Conservation (phyloP, 2,797 vertebrate species). For the Tragopan temminckii region DNA sequence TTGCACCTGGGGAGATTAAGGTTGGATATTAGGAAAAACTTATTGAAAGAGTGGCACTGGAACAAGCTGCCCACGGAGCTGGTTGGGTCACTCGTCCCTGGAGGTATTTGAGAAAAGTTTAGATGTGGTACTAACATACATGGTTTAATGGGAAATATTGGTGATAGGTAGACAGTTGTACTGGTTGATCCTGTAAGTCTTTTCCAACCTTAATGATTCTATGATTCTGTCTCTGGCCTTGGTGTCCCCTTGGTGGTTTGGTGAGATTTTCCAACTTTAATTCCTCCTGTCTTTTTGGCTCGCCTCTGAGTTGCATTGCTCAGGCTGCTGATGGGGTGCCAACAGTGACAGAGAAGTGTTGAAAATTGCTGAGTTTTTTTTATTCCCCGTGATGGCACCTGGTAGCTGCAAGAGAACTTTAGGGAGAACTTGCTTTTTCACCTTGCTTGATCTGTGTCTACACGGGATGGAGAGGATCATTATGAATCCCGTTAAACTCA, state of each 20-base stretch:
- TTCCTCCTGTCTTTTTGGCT: neutral
- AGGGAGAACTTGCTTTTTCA: neutral
- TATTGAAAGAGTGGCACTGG: no score
- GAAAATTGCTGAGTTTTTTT: neutral
- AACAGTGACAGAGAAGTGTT: neutral
- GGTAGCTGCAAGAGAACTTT: neutral
- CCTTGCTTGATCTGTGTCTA: neutral
- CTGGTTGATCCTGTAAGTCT: no score
- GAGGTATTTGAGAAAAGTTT: no score
- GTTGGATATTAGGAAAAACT: no score
- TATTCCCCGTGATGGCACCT: neutral
- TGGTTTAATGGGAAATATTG: no score
- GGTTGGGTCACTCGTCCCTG: no score
- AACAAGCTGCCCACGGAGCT: no score
- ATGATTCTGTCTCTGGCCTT: neutral
- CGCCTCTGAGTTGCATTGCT: accelerated
- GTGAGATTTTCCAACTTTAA: neutral
- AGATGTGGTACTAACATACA: no score
- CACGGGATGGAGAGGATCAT: neutral
- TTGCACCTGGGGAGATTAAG: no score
- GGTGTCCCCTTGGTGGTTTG: neutral
- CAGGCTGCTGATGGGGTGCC: neutral
- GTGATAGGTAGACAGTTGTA: no score
- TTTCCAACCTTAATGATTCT: no score
- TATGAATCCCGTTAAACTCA: accelerated